Conservation (phyloP, 2,797 vertebrate genomes). For the Chaenodraco wilsoni region DNA sequence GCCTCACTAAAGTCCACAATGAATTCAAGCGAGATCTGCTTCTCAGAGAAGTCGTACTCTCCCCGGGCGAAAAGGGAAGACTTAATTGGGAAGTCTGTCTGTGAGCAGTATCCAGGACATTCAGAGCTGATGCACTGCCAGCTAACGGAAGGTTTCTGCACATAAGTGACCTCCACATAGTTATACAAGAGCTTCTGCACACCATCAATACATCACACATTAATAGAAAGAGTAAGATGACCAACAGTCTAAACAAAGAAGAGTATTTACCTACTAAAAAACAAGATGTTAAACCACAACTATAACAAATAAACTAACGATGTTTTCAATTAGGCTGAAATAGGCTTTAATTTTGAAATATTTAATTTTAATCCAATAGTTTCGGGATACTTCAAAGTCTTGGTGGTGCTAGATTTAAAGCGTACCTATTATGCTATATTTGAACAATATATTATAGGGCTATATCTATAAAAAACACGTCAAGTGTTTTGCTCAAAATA, state of each 20-base stretch:
- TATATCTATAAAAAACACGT: no score
- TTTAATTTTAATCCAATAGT: no score
- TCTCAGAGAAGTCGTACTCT: conserved; percentile 28
- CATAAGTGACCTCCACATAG: conserved; percentile 26
- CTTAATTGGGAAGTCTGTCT: conserved; percentile 58
- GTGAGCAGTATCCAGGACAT: conserved; percentile 8
- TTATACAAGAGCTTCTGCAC: conserved; percentile 13
- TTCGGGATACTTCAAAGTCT: background rate
- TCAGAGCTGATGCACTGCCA: conserved; percentile 13
- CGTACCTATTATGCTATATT: no score
- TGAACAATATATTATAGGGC: no score
- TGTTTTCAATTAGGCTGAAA: no score
- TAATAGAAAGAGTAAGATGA: background rate
- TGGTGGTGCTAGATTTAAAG: background rate
- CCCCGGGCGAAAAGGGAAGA: conserved; percentile 19
- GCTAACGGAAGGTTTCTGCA: conserved; percentile 26
- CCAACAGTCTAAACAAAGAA: background rate
- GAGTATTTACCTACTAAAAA: no score
- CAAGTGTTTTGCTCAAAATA: no score
- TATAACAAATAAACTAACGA: no score
- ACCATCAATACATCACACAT: background rate
- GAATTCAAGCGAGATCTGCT: conserved; percentile 42
- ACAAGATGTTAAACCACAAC: no score
- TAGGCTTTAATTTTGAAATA: no score
- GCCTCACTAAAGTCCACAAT: conserved; percentile 34